Conservation (phyloP, 2,113 vertebrate species). For the Hucho hucho region DNA sequence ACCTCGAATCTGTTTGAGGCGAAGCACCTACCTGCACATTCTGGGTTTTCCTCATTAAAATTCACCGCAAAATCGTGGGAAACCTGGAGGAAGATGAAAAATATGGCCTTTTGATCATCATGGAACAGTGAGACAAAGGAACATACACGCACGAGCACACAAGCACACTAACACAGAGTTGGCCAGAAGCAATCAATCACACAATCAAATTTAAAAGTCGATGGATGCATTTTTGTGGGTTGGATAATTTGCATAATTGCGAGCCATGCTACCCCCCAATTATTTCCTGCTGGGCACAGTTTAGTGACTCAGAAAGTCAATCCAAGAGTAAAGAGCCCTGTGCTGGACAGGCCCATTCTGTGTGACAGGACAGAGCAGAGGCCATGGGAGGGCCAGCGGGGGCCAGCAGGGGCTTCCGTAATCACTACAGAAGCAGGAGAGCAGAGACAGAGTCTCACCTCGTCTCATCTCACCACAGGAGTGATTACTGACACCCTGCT, state of each 20-base stretch:
- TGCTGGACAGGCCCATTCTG: neutral
- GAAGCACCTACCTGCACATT: constrained; percentile 87
- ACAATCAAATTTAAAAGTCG: neutral
- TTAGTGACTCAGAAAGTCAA: neutral
- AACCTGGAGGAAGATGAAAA: constrained; percentile 72
- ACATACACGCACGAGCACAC: neutral
- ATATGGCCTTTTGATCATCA: constrained; percentile 1
- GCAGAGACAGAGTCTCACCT: neutral
- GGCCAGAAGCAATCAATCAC: neutral
- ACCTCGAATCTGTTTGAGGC: neutral
- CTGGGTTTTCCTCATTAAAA: constrained; percentile 96
- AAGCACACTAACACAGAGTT: neutral
- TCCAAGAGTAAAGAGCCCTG: neutral
- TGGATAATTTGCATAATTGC: neutral
- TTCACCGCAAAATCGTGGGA: constrained; percentile 98
- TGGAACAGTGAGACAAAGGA: neutral
- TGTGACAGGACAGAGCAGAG: neutral
- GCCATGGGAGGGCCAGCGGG: neutral
- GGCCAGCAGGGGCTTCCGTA: neutral
- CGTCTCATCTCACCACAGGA: neutral
- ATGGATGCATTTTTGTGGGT: neutral
- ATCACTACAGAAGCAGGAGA: neutral
- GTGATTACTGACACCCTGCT: constrained; percentile 9
- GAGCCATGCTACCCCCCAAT: neutral
- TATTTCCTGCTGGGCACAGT: neutral